Base-by-base conservation (phyloP, 2,888 invertebrate genomes). In the Drosophila macrospina region DNA sequence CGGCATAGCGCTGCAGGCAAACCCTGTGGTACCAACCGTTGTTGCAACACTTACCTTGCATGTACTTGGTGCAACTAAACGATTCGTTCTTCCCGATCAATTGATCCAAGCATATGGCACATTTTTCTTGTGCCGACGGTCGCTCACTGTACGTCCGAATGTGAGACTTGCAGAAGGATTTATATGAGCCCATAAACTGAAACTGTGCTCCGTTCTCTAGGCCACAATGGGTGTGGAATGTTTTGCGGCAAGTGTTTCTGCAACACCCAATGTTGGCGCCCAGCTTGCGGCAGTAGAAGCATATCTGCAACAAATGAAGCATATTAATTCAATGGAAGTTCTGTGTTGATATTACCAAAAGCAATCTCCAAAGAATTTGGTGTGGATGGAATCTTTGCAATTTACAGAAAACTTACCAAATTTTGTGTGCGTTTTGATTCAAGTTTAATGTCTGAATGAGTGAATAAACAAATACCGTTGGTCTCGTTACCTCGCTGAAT, bases 161-260 rank as follows among this genome's bases (percentile, higher is more conserved):
- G 73, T 91, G 89, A 1, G 5, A 20, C 16, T 80, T 16, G 50
- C 92, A 90, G 55, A 89, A 93, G 69, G 86, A 94, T 90, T 93
- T 93, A 77, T 94, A 96, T 60, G 94, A 93, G 0, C 93, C 94
- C 48, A 92, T 93, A 90, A 95, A 96, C 64, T 95, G 93, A 34
- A 95, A 95, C 5, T 95, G 92, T 0, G 94, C 94, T 4, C 94
- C 93, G 74, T 94, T 93, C 57, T 93, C 91, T 3, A 95, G 82
- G 0, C 97, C 97, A 89, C 97, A 97, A 0, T 94, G 94, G 48
- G 96, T 92, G 86, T 97, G 97, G 90, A 96, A 97, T 44, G 93
- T 93, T 54, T 93, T 94, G 42, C 94, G 93, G 85, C 97, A 97
- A 54, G 92, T 93, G 0, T 79, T 68, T 0, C 94, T 91, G n/a